These are phyloP conservation scores for Leptestheria dahalacensis DNA, from an alignment of 1,140 invertebrate species.

Conservation along the genomic window DNA sequence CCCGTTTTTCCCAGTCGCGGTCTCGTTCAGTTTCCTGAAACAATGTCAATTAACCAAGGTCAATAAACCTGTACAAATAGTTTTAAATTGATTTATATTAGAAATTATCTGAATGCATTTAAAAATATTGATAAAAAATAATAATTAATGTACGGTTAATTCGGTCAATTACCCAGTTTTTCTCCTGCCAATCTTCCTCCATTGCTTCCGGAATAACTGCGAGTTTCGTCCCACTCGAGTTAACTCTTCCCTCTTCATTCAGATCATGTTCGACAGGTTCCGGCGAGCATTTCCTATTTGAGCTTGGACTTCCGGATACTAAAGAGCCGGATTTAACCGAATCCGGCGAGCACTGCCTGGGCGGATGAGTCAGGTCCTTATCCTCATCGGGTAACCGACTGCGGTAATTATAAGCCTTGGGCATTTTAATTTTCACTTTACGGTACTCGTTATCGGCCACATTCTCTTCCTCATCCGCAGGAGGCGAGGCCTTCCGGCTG, in stretches of 20 bases:
- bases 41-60: not conserved
- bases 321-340: conserved; percentile 9
- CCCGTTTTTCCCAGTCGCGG: not conserved
- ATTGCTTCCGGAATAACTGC: not conserved
- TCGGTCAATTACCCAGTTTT: not conserved
- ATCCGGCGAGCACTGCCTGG: conserved; percentile 1
- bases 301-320: not conserved
- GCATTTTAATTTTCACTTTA: conserved; percentile 87
- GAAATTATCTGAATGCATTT: too few relatives aligned
- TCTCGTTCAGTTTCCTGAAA: not conserved
- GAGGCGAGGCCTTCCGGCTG: conserved; percentile 28
- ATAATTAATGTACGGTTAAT: not conserved
- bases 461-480: not conserved
- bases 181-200: not conserved
- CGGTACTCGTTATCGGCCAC: conserved; percentile 55
- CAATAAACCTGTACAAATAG: too few relatives aligned
- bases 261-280: not conserved
- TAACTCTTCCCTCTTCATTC: not conserved
- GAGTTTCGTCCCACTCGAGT: not conserved
- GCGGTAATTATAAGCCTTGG: conserved; percentile 61
- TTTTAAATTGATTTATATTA: too few relatives aligned
- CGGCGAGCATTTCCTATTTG: not conserved
- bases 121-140: too few relatives aligned
- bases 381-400: conserved; percentile 28
- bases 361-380: conserved; percentile 1